Conservation (phyloP, 2,888 invertebrate species). For the Drosophila fulvimacula region DNA sequence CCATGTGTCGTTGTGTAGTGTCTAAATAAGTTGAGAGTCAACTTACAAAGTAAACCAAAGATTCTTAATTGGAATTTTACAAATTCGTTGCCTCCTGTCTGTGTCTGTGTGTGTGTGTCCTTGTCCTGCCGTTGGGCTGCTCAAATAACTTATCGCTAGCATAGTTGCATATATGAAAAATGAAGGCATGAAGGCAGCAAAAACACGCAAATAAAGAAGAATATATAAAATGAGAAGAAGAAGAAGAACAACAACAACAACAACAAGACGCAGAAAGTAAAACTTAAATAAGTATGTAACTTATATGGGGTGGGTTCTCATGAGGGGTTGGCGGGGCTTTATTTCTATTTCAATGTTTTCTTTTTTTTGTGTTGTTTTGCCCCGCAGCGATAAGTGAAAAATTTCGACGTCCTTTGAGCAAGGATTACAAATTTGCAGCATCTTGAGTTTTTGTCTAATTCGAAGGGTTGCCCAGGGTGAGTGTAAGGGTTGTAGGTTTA, state of each 20-base stretch:
- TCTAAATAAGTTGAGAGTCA: constrained; percentile 81
- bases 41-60: constrained; percentile 82
- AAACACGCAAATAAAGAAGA: constrained; percentile 2
- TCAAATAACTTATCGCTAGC: constrained; percentile 76
- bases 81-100: constrained; percentile 71
- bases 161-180: constrained; percentile 75
- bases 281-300: constrained; percentile 67
- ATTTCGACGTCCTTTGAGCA: constrained; percentile 67
- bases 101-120: constrained; percentile 24
- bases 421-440: constrained; percentile 81
- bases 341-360: constrained; percentile 7
- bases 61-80: constrained; percentile 82
- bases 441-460: constrained; percentile 76
- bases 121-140: constrained; percentile 54
- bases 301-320: constrained; percentile 39
- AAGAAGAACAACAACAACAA: constrained; percentile 19
- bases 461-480: constrained; percentile 45
- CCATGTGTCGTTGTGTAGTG: constrained; percentile 74
- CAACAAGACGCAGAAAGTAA: constrained; percentile 53
- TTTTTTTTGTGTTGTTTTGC: constrained; percentile 40
- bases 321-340: constrained; percentile 15
- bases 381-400: constrained; percentile 76
- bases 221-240: constrained; percentile 30
- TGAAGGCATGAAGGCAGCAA: constrained; percentile 62
- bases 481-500: constrained; percentile 24